Percentiles rank a stretch among this genome's conserved stretches.
Evolutionary conservation across 2,797 vertebrate genomes (phyloP).

Genomic region (Sebastes matsubarae): DNA sequence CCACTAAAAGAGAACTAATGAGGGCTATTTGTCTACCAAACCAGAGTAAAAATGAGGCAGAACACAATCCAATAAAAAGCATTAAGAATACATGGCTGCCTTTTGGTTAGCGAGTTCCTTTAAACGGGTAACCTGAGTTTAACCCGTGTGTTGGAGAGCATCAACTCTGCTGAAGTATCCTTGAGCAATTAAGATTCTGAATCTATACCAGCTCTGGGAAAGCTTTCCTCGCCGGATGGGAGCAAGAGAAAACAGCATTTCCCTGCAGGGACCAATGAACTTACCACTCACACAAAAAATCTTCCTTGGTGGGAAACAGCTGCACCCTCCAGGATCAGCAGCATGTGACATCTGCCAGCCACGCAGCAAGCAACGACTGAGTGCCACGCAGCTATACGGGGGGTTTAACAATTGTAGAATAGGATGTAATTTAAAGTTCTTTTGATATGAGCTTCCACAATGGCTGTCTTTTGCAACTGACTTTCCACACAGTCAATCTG

Average conservation of each 20-base stretch:
- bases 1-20: neutral
- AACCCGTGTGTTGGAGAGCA: neutral
- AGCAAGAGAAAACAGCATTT: neutral
- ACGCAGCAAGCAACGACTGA: neutral
- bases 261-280: constrained; percentile 7
- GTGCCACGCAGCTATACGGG: neutral
- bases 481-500: constrained; percentile 3
- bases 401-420: neutral
- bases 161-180: neutral
- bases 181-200: constrained; percentile 23
- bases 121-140: neutral
- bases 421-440: neutral
- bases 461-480: neutral
- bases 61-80: neutral
- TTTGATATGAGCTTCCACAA: constrained; percentile 15
- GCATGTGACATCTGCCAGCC: constrained; percentile 24
- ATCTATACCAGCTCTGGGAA: neutral
- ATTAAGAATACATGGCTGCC: neutral
- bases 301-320: constrained; percentile 9
- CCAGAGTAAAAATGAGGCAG: neutral
- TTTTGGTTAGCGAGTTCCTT: neutral
- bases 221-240: neutral
- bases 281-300: constrained; percentile 2
- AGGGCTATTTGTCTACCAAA: neutral
- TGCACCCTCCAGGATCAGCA: constrained; percentile 15